Base-by-base conservation (phyloP, 2,113 vertebrate genomes). In the Sorex fumeus region DNA sequence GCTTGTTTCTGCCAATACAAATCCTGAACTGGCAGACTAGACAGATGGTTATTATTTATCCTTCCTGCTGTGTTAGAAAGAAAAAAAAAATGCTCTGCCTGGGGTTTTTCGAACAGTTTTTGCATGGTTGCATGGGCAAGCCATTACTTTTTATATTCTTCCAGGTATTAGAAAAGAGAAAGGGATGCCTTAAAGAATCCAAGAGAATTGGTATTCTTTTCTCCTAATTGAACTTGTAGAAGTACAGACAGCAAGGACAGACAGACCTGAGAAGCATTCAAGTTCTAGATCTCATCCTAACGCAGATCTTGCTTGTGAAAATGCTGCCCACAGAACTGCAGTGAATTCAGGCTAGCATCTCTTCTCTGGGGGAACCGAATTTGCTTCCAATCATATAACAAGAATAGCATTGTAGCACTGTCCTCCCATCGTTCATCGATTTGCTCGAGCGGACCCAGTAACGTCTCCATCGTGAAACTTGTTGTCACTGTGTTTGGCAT, bases 31-130 rank as follows among this genome's bases (percentile, higher is more conserved):
- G 92, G 87, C 76, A 91, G 86, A 91, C 88, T 69, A 93, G 83
- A 91, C 93, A 96, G 91, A 93, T 96, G 95, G 94, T 94, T 95
- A 93, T 93, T 95, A 95, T 93, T 95, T 96, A 92, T 88, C 45
- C 77, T 95, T 95, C 88, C 89, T 92, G 83, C 91, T 94, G 88
- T 78, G 67, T 81, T 92, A 80, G 72, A 66, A 67, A 91, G 57
- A 50, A 91, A 91, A 91, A 71, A 81, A 91, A 83, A 91, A n/a
- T n/a, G 77, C 45, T 86, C 79, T 80, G 91, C 76, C n/a, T 88
- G 4, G 18, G 50, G 40, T 78, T 92, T 94, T 77, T 93, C 72
- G 88, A 92, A 90, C 21, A 72, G 47, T 64, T 87, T 94, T 94
- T 92, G 93, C 95, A 93, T 74, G 79, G 91, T 94, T 92, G 93